Base-by-base conservation (phyloP, 2,797 vertebrate species). In the Sylvilagus floridanus region DNA sequence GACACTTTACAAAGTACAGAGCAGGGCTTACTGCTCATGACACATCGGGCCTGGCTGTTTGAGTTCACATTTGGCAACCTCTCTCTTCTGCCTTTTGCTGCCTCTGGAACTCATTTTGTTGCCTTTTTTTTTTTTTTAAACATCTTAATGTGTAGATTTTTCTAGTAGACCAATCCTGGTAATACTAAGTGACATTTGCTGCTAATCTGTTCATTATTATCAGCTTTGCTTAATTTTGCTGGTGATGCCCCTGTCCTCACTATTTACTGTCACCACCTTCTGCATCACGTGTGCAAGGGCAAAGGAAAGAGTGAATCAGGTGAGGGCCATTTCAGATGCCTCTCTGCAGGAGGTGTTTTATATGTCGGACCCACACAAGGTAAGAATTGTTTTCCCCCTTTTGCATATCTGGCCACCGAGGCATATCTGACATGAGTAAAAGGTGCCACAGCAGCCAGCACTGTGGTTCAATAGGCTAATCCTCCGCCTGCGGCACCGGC, bases 221-320 rank as follows among this genome's bases (percentile, higher is more conserved):
- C 60, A 84, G 68, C 37, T 94, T 82, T 35, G 65, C 68, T 78
- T 94, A 62, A 65, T 85, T 68, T 87, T 91, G 22, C 30, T 62
- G 32, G 22, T 0, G 5, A 28, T 65, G 37, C 16, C 21, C n/a
- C 35, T 24, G 72, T 75, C n/a, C 77, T 60, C 32, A 37, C 12
- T 73, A 1, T 62, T 71, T 81, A 52, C 47, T 16, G 1, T 17
- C 60, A 68, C n/a, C 7, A 62, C 87, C 75, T 60, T 81, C 50
- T 75, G 32, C 22, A 76, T 91, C 32, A 68, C 17, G 13, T 88
- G 17, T 81, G 2, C 12, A 26, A 32, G 1, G 21, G 16, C 24
- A 7, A 73, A 1, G 21, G 17, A 24, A 66, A 42, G 65, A 28
- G 37, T 14, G 0, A 1, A 28, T 75, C 22, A 77, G 26, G 54